A percentile compares a stretch with the other conserved stretches of the same genome.
Conservation (phyloP, 2,797 vertebrate genomes). For the Pseudochaenichthys georgianus region DNA sequence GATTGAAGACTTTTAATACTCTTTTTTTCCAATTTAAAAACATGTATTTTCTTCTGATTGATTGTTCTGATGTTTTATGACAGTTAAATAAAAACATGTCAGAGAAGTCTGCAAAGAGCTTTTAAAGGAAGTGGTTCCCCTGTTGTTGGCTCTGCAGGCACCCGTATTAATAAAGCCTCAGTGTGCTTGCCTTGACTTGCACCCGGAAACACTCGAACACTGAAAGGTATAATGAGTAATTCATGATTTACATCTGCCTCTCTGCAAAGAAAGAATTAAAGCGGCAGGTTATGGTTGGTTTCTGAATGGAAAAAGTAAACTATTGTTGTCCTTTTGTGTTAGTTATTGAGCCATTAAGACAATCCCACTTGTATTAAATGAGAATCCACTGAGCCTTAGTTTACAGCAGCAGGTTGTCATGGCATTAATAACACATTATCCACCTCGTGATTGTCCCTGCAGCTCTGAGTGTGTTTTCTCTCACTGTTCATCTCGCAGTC, state of each 20-base stretch:
- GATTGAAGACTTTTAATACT: no score
- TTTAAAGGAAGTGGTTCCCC: not conserved
- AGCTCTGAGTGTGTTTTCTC: conserved; percentile 32
- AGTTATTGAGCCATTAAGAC: not conserved
- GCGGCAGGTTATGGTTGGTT: not conserved
- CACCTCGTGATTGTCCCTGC: conserved; percentile 21
- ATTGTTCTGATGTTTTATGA: not conserved
- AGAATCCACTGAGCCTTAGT: not conserved
- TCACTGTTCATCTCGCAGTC: conserved; percentile 35
- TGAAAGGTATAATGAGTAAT: not conserved
- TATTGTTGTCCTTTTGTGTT: not conserved
- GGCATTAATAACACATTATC: conserved; percentile 26
- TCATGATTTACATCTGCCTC: not conserved
- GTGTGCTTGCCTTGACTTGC: not conserved
- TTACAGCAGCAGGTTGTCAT: conserved; percentile 17
- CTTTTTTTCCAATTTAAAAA: no score
- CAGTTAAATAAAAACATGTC: not conserved
- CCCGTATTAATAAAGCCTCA: not conserved
- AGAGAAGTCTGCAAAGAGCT: not conserved
- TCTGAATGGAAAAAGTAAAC: not conserved
- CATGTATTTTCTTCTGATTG: no score
- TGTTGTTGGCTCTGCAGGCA: not conserved
- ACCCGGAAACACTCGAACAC: not conserved
- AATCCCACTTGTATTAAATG: not conserved
- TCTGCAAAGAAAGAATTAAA: not conserved